These are phyloP conservation scores for Epirrita christyi DNA, from an alignment of 2,888 invertebrate species.

Conservation along the genomic window DNA sequence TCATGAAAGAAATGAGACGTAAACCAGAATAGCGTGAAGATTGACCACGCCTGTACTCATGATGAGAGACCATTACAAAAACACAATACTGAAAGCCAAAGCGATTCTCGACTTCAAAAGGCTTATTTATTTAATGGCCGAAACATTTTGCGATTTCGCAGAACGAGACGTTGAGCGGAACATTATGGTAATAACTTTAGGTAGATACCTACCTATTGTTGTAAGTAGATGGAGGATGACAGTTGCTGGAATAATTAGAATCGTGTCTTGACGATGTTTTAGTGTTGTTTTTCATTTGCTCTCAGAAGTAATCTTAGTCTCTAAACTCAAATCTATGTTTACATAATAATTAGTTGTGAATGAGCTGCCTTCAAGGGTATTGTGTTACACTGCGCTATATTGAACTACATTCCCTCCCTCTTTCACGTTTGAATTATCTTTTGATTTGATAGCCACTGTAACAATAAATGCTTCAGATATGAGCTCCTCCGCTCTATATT, in stretches of 20 bases:
- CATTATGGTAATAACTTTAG: slow-evolving; percentile 64
- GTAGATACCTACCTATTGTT: slow-evolving; percentile 29
- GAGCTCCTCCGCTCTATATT: slow-evolving; percentile 7
- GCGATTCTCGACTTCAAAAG: slow-evolving; percentile 47
- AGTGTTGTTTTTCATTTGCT: slow-evolving; percentile 40
- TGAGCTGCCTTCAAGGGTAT: slow-evolving; percentile 67
- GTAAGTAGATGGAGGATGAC: slow-evolving; percentile 45
- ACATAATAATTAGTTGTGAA: slow-evolving; percentile 66
- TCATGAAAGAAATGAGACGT: neutral
- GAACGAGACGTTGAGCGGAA: slow-evolving; percentile 61
- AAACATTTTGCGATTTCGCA: slow-evolving; percentile 55
- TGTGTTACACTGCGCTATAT: slow-evolving; percentile 63
- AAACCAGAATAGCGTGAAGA: slow-evolving; percentile 18
- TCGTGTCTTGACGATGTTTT: slow-evolving; percentile 1
- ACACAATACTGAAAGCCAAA: slow-evolving; percentile 41
- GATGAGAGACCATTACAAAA: slow-evolving; percentile 40
- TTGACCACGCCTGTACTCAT: slow-evolving; percentile 42
- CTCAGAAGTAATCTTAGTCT: slow-evolving; percentile 10
- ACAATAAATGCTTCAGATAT: slow-evolving; percentile 14
- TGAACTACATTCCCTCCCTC: slow-evolving; percentile 37
- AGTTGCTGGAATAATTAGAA: slow-evolving; percentile 43
- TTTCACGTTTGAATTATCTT: slow-evolving; percentile 15
- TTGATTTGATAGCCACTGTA: slow-evolving; percentile 11
- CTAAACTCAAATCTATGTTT: slow-evolving; percentile 59
- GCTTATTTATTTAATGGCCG: slow-evolving; percentile 56